These are phyloP conservation scores for Prorops nasuta DNA, from an alignment of 1,140 invertebrate genomes.

Conservation along the genomic window DNA sequence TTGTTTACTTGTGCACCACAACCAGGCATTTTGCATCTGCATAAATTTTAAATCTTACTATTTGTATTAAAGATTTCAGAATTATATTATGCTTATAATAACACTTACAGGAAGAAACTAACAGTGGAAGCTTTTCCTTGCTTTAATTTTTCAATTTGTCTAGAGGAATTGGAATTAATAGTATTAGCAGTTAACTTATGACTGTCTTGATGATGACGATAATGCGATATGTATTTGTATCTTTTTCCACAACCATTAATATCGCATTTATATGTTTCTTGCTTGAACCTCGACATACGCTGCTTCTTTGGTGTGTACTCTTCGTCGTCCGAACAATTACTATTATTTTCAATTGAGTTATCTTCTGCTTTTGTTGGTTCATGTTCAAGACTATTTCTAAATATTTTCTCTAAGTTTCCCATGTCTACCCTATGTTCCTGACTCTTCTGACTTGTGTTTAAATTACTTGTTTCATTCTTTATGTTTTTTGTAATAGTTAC, in stretches of 20 bases:
- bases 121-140: slow-evolving; percentile 48
- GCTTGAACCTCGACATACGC: slow-evolving; percentile 51
- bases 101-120: slow-evolving; percentile 51
- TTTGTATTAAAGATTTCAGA: slow-evolving; percentile 5
- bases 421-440: slow-evolving; percentile 46
- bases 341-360: slow-evolving; percentile 27
- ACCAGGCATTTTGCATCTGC: slow-evolving; percentile 51
- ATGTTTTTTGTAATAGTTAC: slow-evolving; percentile 45
- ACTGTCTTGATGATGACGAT: slow-evolving; percentile 54
- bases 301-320: slow-evolving; percentile 55
- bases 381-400: slow-evolving; percentile 39
- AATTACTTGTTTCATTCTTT: slow-evolving; percentile 31
- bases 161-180: slow-evolving; percentile 30
- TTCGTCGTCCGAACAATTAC: slow-evolving; percentile 47
- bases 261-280: slow-evolving; percentile 49
- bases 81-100: slow-evolving; percentile 10
- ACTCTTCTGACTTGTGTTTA: slow-evolving; percentile 27
- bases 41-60: neutral
- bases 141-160: slow-evolving; percentile 36
- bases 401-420: slow-evolving; percentile 44
- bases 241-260: slow-evolving; percentile 50
- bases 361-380: slow-evolving; percentile 38
- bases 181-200: slow-evolving; percentile 43
- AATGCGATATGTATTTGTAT: slow-evolving; percentile 55
- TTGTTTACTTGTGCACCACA: slow-evolving; percentile 49